A percentile compares a stretch with the other conserved stretches of the same genome.
phyloP scores from a whole-genome alignment of 2,888 invertebrate genomes.

The Boloria selene region DNA sequence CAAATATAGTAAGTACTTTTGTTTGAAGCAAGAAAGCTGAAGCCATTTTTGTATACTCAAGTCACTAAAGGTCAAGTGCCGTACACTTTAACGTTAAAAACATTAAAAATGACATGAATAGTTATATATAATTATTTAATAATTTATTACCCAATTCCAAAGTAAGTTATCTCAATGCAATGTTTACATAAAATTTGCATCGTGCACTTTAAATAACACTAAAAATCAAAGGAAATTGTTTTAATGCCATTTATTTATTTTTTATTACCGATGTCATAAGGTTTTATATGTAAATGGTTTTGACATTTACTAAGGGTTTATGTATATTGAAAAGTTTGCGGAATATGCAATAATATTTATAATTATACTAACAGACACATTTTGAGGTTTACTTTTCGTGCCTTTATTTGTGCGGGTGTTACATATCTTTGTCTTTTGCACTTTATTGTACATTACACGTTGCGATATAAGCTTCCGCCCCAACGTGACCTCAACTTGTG shows the following conservation, averaged over 20 bases:
- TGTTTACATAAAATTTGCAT: slow-evolving; percentile 23
- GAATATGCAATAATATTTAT: neutral
- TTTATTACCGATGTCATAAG: slow-evolving; percentile 23
- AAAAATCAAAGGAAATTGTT: slow-evolving; percentile 27
- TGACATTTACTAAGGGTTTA: slow-evolving; percentile 11
- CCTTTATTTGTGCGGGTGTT: too few relatives aligned
- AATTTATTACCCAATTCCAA: slow-evolving; percentile 15
- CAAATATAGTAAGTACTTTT: slow-evolving; percentile 2
- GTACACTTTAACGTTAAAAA: slow-evolving; percentile 10
- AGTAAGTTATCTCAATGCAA: slow-evolving; percentile 26
- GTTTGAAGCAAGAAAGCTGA: neutral
- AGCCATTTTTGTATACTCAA: slow-evolving; percentile 6
- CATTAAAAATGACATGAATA: slow-evolving; percentile 2
- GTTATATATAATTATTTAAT: slow-evolving; percentile 10
- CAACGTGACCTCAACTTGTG: slow-evolving; percentile 48
- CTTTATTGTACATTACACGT: too few relatives aligned
- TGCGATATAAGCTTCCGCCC: slow-evolving; percentile 45
- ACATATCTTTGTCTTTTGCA: too few relatives aligned
- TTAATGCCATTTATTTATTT: slow-evolving; percentile 19
- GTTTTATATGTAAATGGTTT: slow-evolving; percentile 20
- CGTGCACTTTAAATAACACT: slow-evolving; percentile 22
- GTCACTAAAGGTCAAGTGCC: slow-evolving; percentile 23
- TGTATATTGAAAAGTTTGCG: slow-evolving; percentile 1
- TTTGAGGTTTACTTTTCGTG: too few relatives aligned
- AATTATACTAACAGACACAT: neutral